Evolutionary conservation across 2,113 vertebrate species (phyloP), one percentile per base, ranked within the genome.

Genomic region (Tupaia chinensis): DNA sequence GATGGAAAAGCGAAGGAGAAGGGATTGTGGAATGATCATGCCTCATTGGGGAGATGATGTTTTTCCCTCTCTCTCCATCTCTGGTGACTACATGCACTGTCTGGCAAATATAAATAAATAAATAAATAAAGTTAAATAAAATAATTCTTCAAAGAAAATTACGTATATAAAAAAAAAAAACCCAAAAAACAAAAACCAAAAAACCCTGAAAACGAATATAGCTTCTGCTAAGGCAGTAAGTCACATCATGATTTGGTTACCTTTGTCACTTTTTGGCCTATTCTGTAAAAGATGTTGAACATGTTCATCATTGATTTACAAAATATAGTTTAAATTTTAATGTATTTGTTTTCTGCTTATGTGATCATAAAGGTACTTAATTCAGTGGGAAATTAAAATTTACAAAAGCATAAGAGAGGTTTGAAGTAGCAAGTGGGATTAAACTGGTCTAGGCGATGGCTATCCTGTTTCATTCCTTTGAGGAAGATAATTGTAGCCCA

Each of bases 391-490:
- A 95, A 79, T 69, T 73, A 85, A 61, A 79, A 56, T 89, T 73
- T 90, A 9, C 72, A 80, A 93, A 89, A 85, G 15, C 90, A 44
- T 53, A 91, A 22, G 90, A 83, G 58, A 83, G 14, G 17, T 61
- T 85, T 93, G 65, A 91, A 82, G 53, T 94, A 82, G 58, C n/a
- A 82, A 81, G 32, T 93, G 60, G 32, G 16, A 93, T 95, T 89
- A 94, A 94, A 92, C 20, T 87, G 69, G 58, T 91, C 88, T 89
- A 94, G 74, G 86, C 79, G 91, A 10, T 88, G 32, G 13, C 60
- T 95, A 29, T 93, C 70, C 69, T 90, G 1, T 91, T 96, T 95
- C 78, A 70, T 0, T 92, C 95, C 53, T 94, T 91, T 97, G 82
- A 80, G 63, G 61, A 86, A 80, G 25, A 44, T 84, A 86, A 76